phyloP scores from a whole-genome alignment of 2,888 invertebrate genomes.

The Sialis lutaria region DNA sequence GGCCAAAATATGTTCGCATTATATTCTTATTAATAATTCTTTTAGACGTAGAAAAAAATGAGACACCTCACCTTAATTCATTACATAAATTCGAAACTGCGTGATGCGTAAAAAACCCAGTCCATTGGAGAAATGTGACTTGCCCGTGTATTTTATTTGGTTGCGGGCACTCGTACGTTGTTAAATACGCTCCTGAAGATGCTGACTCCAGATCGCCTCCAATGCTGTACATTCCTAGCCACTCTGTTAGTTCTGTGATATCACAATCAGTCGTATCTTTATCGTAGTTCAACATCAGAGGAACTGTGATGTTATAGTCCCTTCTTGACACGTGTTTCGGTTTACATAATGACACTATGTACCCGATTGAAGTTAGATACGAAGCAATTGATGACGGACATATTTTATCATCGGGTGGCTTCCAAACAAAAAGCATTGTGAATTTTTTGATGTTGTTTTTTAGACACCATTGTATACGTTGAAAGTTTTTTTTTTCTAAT shows the following conservation, averaged over 20 bases:
- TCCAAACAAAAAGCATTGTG: constrained; percentile 31
- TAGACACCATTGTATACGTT: constrained; percentile 23
- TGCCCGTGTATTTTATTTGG: constrained; percentile 20
- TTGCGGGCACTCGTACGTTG: constrained; percentile 23
- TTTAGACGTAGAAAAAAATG: too few relatives aligned
- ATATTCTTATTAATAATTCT: not conserved
- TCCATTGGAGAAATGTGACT: constrained; percentile 26
- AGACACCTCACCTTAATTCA: constrained; percentile 19
- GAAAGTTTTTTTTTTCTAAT: constrained; percentile 28
- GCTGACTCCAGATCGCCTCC: constrained; percentile 22
- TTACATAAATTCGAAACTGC: constrained; percentile 23
- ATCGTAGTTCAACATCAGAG: constrained; percentile 16
- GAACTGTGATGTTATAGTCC: constrained; percentile 24
- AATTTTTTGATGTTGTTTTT: constrained; percentile 23
- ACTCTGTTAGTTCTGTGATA: constrained; percentile 27
- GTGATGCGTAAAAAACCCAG: constrained; percentile 29
- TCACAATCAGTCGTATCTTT: constrained; percentile 14
- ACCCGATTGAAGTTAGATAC: constrained; percentile 30
- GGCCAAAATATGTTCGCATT: not conserved
- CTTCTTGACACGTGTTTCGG: constrained; percentile 21
- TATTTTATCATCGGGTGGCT: constrained; percentile 27
- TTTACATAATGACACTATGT: constrained; percentile 25
- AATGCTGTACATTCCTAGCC: constrained; percentile 33
- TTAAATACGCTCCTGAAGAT: constrained; percentile 21
- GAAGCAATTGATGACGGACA: constrained; percentile 42